A percentile compares a stretch with the other conserved stretches of the same genome.
Evolutionary conservation across 2,888 invertebrate genomes (phyloP).

Genomic region (Pristionchus fissidentatus): DNA sequence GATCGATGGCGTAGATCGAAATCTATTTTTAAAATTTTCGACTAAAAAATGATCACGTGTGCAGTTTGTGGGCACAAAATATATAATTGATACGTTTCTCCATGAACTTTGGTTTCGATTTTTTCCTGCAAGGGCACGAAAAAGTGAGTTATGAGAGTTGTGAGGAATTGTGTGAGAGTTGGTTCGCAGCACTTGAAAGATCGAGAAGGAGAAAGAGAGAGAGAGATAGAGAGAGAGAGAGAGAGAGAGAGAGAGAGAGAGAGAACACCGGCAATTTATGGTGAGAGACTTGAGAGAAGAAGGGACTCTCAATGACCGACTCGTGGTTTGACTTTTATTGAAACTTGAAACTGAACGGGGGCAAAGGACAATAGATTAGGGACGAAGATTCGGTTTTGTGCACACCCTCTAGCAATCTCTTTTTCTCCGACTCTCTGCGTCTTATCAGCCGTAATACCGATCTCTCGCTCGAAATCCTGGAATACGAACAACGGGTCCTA

Average conservation of each 20-base stretch:
- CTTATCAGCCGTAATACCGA: too few species aligned
- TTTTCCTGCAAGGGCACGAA: background rate
- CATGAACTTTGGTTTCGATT: background rate
- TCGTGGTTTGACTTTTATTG: too few species aligned
- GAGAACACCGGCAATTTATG: background rate
- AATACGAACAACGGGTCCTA: background rate
- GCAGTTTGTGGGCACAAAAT: background rate
- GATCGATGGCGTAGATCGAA: background rate
- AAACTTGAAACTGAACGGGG: too few species aligned
- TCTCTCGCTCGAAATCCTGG: background rate
- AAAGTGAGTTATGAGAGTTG: too few species aligned
- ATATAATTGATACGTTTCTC: too few species aligned
- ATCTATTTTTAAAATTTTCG: background rate
- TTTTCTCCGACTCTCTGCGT: too few species aligned
- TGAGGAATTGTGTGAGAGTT: background rate
- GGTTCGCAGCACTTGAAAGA: conserved; percentile 23
- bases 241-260: background rate
- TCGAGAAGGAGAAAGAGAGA: background rate
- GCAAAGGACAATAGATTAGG: too few species aligned
- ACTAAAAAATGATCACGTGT: background rate
- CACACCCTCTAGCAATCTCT: too few species aligned
- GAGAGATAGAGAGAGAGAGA: background rate
- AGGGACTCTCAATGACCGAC: too few species aligned
- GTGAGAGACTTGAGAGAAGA: background rate
- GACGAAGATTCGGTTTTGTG: too few species aligned